Evolutionary conservation across 2,113 vertebrate species (phyloP).

Genomic region (Menidia beryllina): DNA sequence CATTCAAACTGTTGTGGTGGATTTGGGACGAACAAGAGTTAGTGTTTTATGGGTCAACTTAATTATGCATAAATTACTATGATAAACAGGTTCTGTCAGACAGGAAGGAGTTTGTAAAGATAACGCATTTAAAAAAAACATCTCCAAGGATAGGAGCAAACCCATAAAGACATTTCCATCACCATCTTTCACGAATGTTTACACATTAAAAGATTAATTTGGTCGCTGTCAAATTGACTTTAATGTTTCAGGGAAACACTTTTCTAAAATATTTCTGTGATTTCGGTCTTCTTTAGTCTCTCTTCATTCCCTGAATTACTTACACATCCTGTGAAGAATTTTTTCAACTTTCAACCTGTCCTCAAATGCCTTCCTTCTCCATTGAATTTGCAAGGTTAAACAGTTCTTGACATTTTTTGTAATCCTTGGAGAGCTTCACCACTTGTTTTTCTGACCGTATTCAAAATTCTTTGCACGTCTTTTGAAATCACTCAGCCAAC

Average conservation of each 20-base stretch:
- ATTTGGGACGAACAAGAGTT: no score
- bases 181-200: not conserved
- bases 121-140: no score
- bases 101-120: no score
- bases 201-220: slow-evolving; percentile 3
- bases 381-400: not conserved
- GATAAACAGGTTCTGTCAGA: no score
- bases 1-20: no score
- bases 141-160: no score
- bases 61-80: no score
- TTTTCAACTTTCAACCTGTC: not conserved
- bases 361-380: not conserved
- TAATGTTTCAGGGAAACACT: not conserved
- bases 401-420: not conserved
- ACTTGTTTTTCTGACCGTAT: not conserved
- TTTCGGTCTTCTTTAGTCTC: not conserved
- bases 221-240: slow-evolving; percentile 1
- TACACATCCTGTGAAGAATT: not conserved
- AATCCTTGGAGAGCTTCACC: not conserved
- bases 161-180: not conserved
- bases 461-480: no score
- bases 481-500: not conserved
- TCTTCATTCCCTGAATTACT: not conserved
- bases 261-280: no score
- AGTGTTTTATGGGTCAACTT: no score